Conservation (phyloP, 2,113 vertebrate species). For the Ictalurus furcatus region DNA sequence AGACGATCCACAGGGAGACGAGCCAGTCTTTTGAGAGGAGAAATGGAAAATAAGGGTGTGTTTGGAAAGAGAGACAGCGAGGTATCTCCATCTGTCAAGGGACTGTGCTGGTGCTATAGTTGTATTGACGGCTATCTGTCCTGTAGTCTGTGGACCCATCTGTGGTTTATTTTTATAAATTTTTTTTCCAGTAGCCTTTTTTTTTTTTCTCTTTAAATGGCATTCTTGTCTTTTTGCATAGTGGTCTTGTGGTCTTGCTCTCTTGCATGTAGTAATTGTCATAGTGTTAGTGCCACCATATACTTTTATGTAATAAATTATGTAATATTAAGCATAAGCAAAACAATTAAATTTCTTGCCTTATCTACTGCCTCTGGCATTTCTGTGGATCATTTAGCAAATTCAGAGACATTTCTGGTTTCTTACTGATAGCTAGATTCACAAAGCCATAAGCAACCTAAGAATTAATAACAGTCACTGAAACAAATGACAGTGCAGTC, state of each 20-base stretch:
- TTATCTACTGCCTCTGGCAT: constrained; percentile 22
- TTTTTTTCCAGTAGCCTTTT: not conserved
- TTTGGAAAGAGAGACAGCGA: not conserved
- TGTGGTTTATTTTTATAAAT: not conserved
- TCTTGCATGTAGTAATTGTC: not conserved
- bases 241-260: not conserved
- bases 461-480: constrained; percentile 24
- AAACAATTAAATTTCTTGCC: not conserved
- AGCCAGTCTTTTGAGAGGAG: constrained; percentile 33
- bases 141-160: not conserved
- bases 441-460: constrained; percentile 18
- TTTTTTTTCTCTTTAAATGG: not conserved
- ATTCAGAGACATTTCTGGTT: not conserved
- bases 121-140: constrained; percentile 18
- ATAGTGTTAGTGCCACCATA: not conserved
- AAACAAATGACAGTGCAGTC: constrained; percentile 23
- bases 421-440: constrained; percentile 14
- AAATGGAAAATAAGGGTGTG: constrained; percentile 44
- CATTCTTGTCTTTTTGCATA: not conserved
- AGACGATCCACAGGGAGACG: constrained; percentile 32
- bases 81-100: constrained; percentile 1
- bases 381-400: constrained; percentile 10
- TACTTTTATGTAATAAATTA: not conserved
- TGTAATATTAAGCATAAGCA: not conserved
- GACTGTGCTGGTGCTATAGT: constrained; percentile 5